Evolutionary conservation across 1,140 invertebrate species (phyloP), one percentile per base, ranked within the genome.

Genomic region (Euglossa dilemma): DNA sequence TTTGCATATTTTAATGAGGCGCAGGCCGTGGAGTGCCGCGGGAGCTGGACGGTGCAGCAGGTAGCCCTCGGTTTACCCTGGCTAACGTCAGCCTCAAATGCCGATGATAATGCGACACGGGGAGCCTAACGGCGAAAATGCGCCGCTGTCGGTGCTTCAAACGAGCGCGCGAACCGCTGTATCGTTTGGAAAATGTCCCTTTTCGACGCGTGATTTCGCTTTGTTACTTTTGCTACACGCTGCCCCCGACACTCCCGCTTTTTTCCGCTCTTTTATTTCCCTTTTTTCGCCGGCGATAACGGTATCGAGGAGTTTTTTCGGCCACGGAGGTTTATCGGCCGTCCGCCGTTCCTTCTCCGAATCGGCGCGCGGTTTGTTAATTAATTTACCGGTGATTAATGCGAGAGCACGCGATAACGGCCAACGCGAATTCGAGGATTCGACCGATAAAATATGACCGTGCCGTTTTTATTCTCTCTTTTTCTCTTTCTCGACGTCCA

Each of bases 1-100:
- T 94, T 94, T 93, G 93, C 93, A 94, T 94, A 94, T 94, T 94
- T 94, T 94, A 94, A 94, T 94, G 93, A 94, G 93, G 89, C 92
- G 90, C 87, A 83, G 90, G 84, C 83, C 89, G 85, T 85, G 88
- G 85, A 85, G 85, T 90, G 85, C 90, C 90, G 85, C 89, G 77
- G 90, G 87, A 89, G 87, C 79, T 88, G 87, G 81, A 82, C 85
- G 87, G 81, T 81, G 87, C 80, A 88, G 86, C 89, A 87, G 89
- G 87, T 91, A 90, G 87, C 74, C 74, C 64, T 76, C 70, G 61
- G 70, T 85, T 85, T 85, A 76, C 87, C 82, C 81, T 72, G 81
- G 61, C 81, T 63, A 88, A 87, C 86, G 85, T 87, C 83, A 80
- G 77, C 74, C 84, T 87, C 85, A 89, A 91, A 92, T 92, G 87